Conservation (phyloP, 1,140 invertebrate species). For the Ostrea denselamellosa region DNA sequence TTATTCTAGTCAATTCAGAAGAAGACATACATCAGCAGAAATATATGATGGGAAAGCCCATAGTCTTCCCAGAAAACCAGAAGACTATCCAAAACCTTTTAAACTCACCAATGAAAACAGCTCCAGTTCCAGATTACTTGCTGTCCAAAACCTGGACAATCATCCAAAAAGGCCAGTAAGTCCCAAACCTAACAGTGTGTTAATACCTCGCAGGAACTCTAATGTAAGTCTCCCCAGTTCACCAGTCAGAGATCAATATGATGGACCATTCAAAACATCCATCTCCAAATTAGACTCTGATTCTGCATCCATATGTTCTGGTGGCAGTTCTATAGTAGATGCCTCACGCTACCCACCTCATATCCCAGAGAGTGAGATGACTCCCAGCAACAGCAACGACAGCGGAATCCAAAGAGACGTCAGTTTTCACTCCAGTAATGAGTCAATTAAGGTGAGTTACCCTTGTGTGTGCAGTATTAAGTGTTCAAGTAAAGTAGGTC, state of each 20-base stretch:
- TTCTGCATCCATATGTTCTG: neutral
- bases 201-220: slow-evolving; percentile 52
- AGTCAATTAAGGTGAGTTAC: slow-evolving; percentile 70
- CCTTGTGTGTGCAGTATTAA: neutral
- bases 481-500: neutral
- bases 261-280: slow-evolving; percentile 36
- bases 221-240: slow-evolving; percentile 56
- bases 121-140: slow-evolving; percentile 43
- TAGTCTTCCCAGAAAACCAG: slow-evolving; percentile 45
- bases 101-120: slow-evolving; percentile 51
- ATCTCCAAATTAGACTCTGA: slow-evolving; percentile 24
- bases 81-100: slow-evolving; percentile 47
- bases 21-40: slow-evolving; percentile 63
- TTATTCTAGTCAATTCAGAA: slow-evolving; percentile 57
- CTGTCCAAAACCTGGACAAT: slow-evolving; percentile 42
- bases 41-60: slow-evolving; percentile 50
- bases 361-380: slow-evolving; percentile 63
- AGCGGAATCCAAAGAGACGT: slow-evolving; percentile 74
- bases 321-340: slow-evolving; percentile 43
- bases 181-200: slow-evolving; percentile 51
- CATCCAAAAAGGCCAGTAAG: slow-evolving; percentile 55
- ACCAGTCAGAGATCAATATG: slow-evolving; percentile 42
- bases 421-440: slow-evolving; percentile 69
- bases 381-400: slow-evolving; percentile 75
- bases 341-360: slow-evolving; percentile 53